Conservation (phyloP, 2,797 vertebrate species). For the Rhabdomys pumilio region DNA sequence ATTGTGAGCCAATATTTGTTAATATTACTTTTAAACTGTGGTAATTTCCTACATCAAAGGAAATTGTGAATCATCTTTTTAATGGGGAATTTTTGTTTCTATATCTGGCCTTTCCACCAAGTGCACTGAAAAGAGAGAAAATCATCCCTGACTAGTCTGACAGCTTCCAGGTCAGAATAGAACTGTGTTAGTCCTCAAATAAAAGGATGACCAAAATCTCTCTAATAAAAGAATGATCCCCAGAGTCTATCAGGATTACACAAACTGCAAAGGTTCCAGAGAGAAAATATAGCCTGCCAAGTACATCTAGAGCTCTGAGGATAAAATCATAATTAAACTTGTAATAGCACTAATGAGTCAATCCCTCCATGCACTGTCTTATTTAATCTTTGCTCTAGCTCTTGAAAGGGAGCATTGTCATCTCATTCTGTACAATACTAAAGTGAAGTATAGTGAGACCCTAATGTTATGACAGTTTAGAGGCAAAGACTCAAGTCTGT, state of each 20-base stretch:
- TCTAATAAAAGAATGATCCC: slow-evolving; percentile 63
- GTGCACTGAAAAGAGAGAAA: background rate
- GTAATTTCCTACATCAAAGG: background rate
- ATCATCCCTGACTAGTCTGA: background rate
- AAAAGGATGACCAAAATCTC: slow-evolving; percentile 38
- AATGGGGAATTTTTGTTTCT: background rate
- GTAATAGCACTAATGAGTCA: slow-evolving; percentile 52
- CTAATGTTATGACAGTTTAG: background rate
- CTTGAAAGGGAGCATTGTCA: slow-evolving; percentile 48
- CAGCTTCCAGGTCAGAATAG: slow-evolving; percentile 2
- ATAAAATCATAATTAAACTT: slow-evolving; percentile 76
- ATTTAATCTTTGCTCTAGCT: slow-evolving; percentile 59
- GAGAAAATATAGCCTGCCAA: slow-evolving; percentile 47
- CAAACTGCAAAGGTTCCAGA: background rate
- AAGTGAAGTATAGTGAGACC: slow-evolving; percentile 26
- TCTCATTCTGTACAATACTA: background rate
- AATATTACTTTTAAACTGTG: slow-evolving; percentile 38
- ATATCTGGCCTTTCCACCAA: background rate
- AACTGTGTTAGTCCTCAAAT: slow-evolving; percentile 20
- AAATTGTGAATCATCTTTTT: background rate
- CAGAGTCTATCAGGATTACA: slow-evolving; percentile 32
- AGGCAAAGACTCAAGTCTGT: background rate
- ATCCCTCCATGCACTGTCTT: slow-evolving; percentile 44
- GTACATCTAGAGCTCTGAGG: slow-evolving; percentile 27
- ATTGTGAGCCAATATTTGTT: slow-evolving; percentile 39